Base-by-base conservation (phyloP, 1,140 invertebrate genomes). In the Macrotrachela quadricornifera region DNA sequence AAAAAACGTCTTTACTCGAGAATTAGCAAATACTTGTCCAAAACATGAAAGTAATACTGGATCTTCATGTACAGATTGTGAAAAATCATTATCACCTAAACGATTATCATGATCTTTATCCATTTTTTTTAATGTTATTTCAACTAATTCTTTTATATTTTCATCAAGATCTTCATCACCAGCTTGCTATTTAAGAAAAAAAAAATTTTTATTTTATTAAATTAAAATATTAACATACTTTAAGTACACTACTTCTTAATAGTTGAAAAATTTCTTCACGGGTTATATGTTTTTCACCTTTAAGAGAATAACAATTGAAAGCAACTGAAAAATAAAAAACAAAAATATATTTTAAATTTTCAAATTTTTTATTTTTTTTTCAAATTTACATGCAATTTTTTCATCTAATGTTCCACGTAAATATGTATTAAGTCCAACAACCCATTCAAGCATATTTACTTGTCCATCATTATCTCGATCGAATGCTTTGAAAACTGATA, bases 111-210 rank as follows among this genome's bases (percentile, higher is more conserved):
- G 75, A 63, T 86, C 82, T 1, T 72, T 52, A 61, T 87, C 83
- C 67, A 85, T 74, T 57, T 80, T 79, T 54, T 79, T 79, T 17
- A 82, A 66, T 53, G 82, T 70, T 21, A 82, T 74, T 57, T 88
- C 85, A 14, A 83, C 78, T 62, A 87, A 71, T 59, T 88, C 84
- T 76, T 81, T 78, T 0, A 86, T 81, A 14, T 81, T 80, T 70
- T 91, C 85, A 59, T 90, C 85, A 0, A 83, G 82, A 63, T 90
- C 85, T 64, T 91, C 85, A 52, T 83, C 81, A 6, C 59, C 57
- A 12, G 76, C 69, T 45, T 66, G 68, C 65, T 65, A 58, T 46
- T 61, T 58, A 17, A n/a, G n/a, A n/a, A 59, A 42, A 48, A 30
- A 51, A 56, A 18, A 48, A 61, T 82, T 81, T 13, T 11, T 42